Percentiles rank a stretch among this genome's conserved stretches.
These are phyloP conservation scores for Lutjanus erythropterus DNA, from an alignment of 2,113 vertebrate genomes.

Conservation along the genomic window DNA sequence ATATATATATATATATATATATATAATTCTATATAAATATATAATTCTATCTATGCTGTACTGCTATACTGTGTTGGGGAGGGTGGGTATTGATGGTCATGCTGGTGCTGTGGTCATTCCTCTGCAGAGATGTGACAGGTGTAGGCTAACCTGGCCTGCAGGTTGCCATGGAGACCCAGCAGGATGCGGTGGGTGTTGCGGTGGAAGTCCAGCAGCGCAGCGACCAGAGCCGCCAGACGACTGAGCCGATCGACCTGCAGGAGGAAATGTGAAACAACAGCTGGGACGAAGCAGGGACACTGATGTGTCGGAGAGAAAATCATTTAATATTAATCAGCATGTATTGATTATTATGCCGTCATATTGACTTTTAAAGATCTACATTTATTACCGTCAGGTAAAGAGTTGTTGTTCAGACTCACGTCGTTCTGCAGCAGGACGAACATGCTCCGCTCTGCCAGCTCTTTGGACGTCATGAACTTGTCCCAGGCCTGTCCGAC, in stretches of 20 bases:
- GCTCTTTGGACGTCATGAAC: conserved; percentile 92
- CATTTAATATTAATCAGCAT: background rate
- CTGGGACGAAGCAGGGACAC: too few species aligned
- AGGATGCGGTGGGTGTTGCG: conserved; percentile 87
- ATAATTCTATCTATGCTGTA: too few species aligned
- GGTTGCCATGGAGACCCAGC: conserved; percentile 87
- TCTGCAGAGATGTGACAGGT: background rate
- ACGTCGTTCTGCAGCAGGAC: conserved; percentile 94
- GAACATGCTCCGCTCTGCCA: conserved; percentile 94
- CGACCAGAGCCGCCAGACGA: conserved; percentile 87
- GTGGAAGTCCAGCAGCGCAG: conserved; percentile 91
- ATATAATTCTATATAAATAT: too few species aligned
- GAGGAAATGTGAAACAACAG: background rate
- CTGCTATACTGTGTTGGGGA: too few species aligned
- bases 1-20: too few species aligned
- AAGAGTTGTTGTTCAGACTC: conserved; percentile 78
- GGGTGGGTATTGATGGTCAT: too few species aligned
- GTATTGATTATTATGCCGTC: background rate
- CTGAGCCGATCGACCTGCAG: conserved; percentile 89
- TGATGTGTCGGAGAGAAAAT: background rate
- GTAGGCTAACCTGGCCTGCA: conserved; percentile 84
- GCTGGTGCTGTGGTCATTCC: background rate
- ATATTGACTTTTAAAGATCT: background rate
- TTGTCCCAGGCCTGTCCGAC: conserved; percentile 91
- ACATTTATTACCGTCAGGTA: too few species aligned